Evolutionary conservation across 2,113 vertebrate species (phyloP), one percentile per base, ranked within the genome.

Genomic region (Arvicanthis niloticus): DNA sequence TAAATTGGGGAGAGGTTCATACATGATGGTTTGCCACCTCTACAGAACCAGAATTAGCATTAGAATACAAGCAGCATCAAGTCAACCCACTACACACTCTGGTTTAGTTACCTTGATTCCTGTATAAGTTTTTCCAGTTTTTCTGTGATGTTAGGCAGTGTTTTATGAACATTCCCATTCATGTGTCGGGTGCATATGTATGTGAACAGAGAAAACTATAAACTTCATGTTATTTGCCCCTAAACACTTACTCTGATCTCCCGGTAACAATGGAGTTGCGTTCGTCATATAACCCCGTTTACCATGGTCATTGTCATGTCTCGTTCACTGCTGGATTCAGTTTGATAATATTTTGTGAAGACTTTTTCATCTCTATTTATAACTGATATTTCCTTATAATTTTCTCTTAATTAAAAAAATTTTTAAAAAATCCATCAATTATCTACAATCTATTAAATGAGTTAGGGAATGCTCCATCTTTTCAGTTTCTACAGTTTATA

Each of bases 381-480:
- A n/a, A 80, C 42, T 92, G 24, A 31, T 73, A 94, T 4, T 89
- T 4, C 56, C 62, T 94, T 89, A 73, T 34, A 73, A 67, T 70
- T 94, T 70, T 85, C 29, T n/a, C 92, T 60, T 84, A 87, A 11
- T 68, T 76, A 67, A 21, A 17, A 73, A n/a, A n/a, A n/a, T n/a
- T n/a, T n/a, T n/a, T n/a, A n/a, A n/a, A 68, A 87, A 91, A 75
- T 34, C 2, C 77, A 31, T 62, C 75, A 70, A 3, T 56, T 42
- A 85, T 31, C 45, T 87, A 60, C 45, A 87, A 40, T 19, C 80
- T 7, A 82, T 21, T 70, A 60, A 93, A 91, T 95, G 76, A 88
- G 15, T 40, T 91, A 37, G 31, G 34, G 21, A 80, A 31, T 67
- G 13, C 26, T 78, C 60, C 45, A 26, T 89, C 40, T 77, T 68